Conservation (phyloP, 2,888 invertebrate genomes). For the Ophraella communa region DNA sequence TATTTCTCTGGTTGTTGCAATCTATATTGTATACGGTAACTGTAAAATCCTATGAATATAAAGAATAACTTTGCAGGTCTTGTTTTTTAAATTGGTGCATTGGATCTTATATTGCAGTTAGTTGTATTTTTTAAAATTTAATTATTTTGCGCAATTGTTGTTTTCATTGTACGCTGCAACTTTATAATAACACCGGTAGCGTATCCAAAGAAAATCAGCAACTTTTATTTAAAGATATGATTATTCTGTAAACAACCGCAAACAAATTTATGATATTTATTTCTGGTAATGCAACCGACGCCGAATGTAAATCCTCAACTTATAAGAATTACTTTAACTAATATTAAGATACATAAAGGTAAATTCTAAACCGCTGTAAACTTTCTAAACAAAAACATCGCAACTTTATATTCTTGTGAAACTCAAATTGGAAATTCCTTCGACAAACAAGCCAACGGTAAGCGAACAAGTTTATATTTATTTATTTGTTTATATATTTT, state of each 20-base stretch:
- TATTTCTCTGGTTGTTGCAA: too few species aligned
- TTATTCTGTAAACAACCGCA: background rate
- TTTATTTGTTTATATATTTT: constrained; percentile 31
- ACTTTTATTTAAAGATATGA: background rate
- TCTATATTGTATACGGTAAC: too few species aligned
- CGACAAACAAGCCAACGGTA: constrained; percentile 32
- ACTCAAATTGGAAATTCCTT: constrained; percentile 33
- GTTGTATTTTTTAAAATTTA: too few species aligned
- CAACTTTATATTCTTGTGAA: constrained; percentile 29
- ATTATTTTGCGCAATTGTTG: too few species aligned
- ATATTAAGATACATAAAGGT: constrained; percentile 16
- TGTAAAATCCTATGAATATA: too few species aligned
- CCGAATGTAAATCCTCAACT: constrained; percentile 12
- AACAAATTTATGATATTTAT: background rate
- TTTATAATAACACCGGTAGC: background rate
- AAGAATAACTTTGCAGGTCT: too few species aligned
- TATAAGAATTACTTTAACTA: constrained; percentile 16
- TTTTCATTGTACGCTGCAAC: too few species aligned
- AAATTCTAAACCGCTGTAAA: constrained; percentile 17
- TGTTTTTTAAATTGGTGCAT: too few species aligned
- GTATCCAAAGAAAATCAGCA: background rate
- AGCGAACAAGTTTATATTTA: constrained; percentile 36
- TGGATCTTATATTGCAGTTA: too few species aligned
- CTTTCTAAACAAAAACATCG: constrained; percentile 26
- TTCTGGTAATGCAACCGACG: background rate